Evolutionary conservation across 2,888 invertebrate genomes (phyloP).

Genomic region (Eudemis profundana): DNA sequence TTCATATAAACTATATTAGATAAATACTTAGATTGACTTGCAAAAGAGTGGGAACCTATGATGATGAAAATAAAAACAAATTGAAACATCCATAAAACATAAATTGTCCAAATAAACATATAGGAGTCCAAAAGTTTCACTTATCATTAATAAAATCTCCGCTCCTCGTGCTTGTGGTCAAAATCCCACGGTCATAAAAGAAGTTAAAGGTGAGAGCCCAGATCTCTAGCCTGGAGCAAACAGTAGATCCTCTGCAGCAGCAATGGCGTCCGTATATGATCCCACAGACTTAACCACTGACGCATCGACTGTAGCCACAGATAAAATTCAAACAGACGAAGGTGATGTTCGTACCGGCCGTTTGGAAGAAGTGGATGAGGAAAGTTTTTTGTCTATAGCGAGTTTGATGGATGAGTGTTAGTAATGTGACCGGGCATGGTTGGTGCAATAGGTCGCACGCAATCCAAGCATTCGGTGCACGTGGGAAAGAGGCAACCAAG

Average conservation of each 20-base stretch:
- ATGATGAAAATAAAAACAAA: neutral
- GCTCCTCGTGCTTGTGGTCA: conserved; percentile 55
- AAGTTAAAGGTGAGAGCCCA: conserved; percentile 74
- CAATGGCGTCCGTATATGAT: conserved; percentile 65
- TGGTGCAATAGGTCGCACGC: conserved; percentile 80
- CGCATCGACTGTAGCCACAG: conserved; percentile 63
- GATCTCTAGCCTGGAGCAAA: conserved; percentile 80
- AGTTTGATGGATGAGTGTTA: conserved; percentile 57
- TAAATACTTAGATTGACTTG: neutral
- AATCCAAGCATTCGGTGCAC: conserved; percentile 83
- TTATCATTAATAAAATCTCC: conserved; percentile 71
- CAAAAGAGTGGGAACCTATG: neutral
- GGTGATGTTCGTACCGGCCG: conserved; percentile 55
- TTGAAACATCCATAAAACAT: neutral
- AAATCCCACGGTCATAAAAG: conserved; percentile 79
- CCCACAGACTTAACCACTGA: conserved; percentile 56
- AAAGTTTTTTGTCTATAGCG: conserved; percentile 50
- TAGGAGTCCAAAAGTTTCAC: conserved; percentile 52
- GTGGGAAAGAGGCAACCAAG: conserved; percentile 79
- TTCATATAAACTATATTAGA: neutral
- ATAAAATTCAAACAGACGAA: conserved; percentile 50
- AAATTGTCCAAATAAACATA: conserved; percentile 19
- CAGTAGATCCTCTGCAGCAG: conserved; percentile 83
- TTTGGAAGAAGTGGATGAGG: conserved; percentile 48
- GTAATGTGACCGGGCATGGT: conserved; percentile 65